Evolutionary conservation across 1,140 invertebrate species (phyloP).

Genomic region (Zaprionus ghesquierei): DNA sequence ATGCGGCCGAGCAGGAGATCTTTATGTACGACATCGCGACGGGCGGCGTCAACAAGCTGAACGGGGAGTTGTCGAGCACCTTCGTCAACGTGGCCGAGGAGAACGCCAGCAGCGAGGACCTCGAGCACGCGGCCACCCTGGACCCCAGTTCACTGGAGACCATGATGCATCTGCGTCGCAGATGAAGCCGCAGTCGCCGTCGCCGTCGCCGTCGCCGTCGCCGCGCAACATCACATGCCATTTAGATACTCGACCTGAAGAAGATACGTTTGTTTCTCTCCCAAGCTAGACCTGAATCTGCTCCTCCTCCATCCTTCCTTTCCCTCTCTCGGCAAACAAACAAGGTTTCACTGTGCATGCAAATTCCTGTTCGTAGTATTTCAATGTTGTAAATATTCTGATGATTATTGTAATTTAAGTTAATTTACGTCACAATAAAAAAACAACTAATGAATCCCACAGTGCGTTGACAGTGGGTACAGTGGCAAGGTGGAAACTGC

Average conservation of each 20-base stretch:
- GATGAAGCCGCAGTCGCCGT: conserved; percentile 42
- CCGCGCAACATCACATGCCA: conserved; percentile 56
- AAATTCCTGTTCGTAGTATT: conserved; percentile 73
- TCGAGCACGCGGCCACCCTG: conserved; percentile 85
- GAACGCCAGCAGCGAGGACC: conserved; percentile 88
- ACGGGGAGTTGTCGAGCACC: conserved; percentile 89
- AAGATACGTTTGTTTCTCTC: background rate
- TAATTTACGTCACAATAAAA: conserved; percentile 74
- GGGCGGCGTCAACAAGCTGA: conserved; percentile 87
- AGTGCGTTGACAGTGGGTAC: background rate
- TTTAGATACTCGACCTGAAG: conserved; percentile 64
- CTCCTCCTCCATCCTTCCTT: conserved; percentile 7
- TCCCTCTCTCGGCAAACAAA: conserved; percentile 13
- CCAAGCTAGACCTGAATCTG: background rate
- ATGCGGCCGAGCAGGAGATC: conserved; percentile 87
- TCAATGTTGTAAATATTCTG: conserved; percentile 79
- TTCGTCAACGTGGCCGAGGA: conserved; percentile 93
- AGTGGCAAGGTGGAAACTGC: no score
- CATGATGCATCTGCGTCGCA: conserved; percentile 80
- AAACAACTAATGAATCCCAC: conserved; percentile 40
- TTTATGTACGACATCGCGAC: conserved; percentile 92
- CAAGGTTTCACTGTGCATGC: conserved; percentile 43
- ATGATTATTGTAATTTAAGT: conserved; percentile 77
- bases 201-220: conserved; percentile 11
- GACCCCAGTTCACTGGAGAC: conserved; percentile 83